Evolutionary conservation across 2,888 invertebrate genomes (phyloP), one percentile per base, ranked within the genome.

Genomic region (Acanthoscelides obtectus): DNA sequence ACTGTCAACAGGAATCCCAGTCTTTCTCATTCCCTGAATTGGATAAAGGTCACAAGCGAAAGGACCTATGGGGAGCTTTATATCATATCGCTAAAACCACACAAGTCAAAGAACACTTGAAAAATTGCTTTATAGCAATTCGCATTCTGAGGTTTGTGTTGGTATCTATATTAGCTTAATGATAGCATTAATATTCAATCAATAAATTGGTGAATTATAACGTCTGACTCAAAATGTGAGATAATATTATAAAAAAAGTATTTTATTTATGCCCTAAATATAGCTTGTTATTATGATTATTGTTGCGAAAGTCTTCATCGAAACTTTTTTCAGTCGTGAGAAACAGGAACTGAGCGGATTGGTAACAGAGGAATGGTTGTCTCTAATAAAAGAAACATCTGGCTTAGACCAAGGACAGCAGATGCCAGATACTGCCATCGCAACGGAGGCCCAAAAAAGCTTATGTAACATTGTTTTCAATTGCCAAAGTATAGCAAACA

Each of bases 391-490:
- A 73, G 87, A 90, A 78, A 87, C 90, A 79, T 92, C 94, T 20
- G 91, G 91, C 20, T 81, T 85, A 76, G 81, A 84, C 19, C 82
- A 86, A 22, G 83, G 85, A 64, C 78, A 86, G 71, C 85, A 86
- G 27, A 88, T 90, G 83, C 85, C 89, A 83, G 66, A 66, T 66
- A 20, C 20, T 8, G n/a, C 64, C 2, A 87, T 90, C 22, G 88
- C 88, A 1, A 87, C 94, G 5, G 97, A 97, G 86, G 93, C 95
- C 0, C 86, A 94, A 70, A 98, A 97, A 86, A 92, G 96, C 82
- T 87, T 98, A 12, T 96, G 94, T 83, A 98, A 98, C 85, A 87
- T 98, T 77, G 89, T 96, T 70, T 97, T 90, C 83, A 95, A 97
- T 83, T 92, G 92, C 82, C 78, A 82, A 1, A 87, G 87, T 70